Base-by-base conservation (phyloP, 2,113 vertebrate species). In the Panthera leo region DNA sequence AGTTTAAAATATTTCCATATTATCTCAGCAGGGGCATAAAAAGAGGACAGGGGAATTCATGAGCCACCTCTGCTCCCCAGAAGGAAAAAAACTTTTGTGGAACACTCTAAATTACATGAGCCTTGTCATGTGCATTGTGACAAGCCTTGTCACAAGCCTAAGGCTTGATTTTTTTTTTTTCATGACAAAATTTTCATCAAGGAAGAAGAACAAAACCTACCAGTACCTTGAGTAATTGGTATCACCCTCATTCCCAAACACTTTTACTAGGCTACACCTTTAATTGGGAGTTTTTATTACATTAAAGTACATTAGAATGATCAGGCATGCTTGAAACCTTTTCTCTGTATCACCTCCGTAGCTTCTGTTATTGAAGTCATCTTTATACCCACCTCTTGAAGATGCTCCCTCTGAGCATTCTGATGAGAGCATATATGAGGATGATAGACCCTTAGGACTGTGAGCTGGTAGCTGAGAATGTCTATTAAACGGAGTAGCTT, bases 91-190 rank as follows among this genome's bases (percentile, higher is more conserved):
- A 55, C 29, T 85, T 84, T 29, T 48, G 4, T 42, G 15, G 34
- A 90, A 65, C 51, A 78, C 1, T 86, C 58, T 86, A 70, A 58
- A 91, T 45, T 75, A 39, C 19, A 39, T 23, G 8, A 84, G 78
- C 45, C 10, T 87, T 84, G 51, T 88, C 48, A 18, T 10, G 19
- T 31, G 18, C 18, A 55, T 76, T 53, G 16, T 93, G 70, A 45
- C 45, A 45, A 45, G 45, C 7, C 45, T 45, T 45, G 45, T 45
- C 45, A 45, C 45, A 83, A 94, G 31, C 42, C 23, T 84, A 29
- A 31, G 1, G 89, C 73, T 90, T 90, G 39, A 89, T 84, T 75
- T 94, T 3, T 86, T 67, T 67, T 88, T 94, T 91, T 71, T 76
- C 31, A 7, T 84, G 55, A 63, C 27, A 95, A 92, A 76, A 87